These are phyloP conservation scores for Petaurus breviceps DNA, from an alignment of 2,113 vertebrate species.

Conservation along the genomic window DNA sequence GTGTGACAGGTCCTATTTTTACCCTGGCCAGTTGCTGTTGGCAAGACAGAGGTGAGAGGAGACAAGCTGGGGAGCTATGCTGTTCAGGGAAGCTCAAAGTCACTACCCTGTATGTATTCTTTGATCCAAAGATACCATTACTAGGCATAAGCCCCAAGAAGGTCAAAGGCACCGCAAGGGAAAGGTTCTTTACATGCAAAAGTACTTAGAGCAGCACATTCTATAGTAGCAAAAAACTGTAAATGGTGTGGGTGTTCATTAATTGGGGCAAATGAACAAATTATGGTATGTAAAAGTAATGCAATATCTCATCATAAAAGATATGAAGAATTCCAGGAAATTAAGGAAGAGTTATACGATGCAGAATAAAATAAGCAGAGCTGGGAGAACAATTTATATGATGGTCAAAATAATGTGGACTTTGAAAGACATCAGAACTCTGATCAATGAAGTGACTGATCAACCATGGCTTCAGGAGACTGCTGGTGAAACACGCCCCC, in stretches of 20 bases:
- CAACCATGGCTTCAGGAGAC: background rate
- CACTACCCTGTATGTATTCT: background rate
- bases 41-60: constrained; percentile 35
- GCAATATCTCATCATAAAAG: background rate
- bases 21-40: constrained; percentile 7
- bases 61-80: background rate
- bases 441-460: background rate
- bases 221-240: background rate
- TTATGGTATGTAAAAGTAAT: background rate
- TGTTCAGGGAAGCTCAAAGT: background rate
- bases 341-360: background rate
- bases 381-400: background rate
- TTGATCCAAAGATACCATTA: background rate
- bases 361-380: background rate
- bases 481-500: background rate
- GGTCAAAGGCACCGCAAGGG: background rate
- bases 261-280: background rate
- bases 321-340: background rate
- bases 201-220: background rate
- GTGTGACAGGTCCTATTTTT: constrained; percentile 47
- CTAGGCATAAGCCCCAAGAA: background rate
- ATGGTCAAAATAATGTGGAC: background rate
- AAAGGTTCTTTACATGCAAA: background rate
- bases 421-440: background rate
- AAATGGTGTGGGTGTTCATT: background rate